Percentiles rank a stretch among this genome's conserved stretches.
Evolutionary conservation across 2,113 vertebrate genomes (phyloP).

Genomic region (Oncorhynchus mykiss): DNA sequence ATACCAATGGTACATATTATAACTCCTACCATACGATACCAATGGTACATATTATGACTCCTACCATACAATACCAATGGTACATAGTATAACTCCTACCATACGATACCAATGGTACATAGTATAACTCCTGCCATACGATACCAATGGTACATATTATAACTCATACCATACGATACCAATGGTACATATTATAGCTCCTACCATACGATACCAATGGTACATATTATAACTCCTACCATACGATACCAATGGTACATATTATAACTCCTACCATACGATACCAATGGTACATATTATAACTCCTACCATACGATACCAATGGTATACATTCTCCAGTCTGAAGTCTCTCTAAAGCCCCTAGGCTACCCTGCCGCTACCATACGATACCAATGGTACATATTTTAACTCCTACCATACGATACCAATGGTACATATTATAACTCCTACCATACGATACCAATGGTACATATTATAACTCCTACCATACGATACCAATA

Average conservation of each 20-base stretch:
- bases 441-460: too few relatives aligned
- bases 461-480: constrained; percentile 80
- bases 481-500: too few relatives aligned
- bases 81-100: too few relatives aligned
- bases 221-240: constrained; percentile 58
- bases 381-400: constrained; percentile 79
- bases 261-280: too few relatives aligned
- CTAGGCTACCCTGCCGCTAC: too few relatives aligned
- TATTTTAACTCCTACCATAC: not conserved
- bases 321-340: constrained; percentile 75
- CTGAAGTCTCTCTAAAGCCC: too few relatives aligned
- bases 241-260: constrained; percentile 79
- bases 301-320: constrained; percentile 29
- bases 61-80: too few relatives aligned
- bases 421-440: constrained; percentile 80
- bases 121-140: too few relatives aligned
- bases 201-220: constrained; percentile 71
- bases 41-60: too few relatives aligned
- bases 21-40: too few relatives aligned
- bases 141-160: constrained; percentile 80
- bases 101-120: too few relatives aligned
- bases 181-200: constrained; percentile 77
- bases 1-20: too few relatives aligned
- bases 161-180: constrained; percentile 27
- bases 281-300: constrained; percentile 80